phyloP scores from a whole-genome alignment of 2,797 vertebrate genomes.

The Tympanoctomys barrerae region DNA sequence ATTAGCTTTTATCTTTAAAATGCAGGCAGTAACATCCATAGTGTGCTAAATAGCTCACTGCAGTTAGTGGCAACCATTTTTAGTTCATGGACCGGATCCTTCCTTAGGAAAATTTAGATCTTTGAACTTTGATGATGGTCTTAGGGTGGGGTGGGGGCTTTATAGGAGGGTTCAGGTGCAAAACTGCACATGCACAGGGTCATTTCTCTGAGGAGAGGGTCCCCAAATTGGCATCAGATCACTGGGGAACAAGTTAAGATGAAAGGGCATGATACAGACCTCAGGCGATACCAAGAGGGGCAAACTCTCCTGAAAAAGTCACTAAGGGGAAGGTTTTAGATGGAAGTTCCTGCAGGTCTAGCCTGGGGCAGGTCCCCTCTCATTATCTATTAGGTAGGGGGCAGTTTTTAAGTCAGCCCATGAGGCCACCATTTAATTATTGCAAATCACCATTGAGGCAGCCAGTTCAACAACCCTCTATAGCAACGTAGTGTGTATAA shows the following conservation, averaged over 20 bases:
- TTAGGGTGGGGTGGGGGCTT: neutral
- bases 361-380: neutral
- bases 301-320: neutral
- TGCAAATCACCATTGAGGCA: neutral
- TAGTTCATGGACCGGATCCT: neutral
- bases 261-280: neutral
- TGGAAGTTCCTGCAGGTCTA: neutral
- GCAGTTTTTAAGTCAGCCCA: neutral
- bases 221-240: neutral
- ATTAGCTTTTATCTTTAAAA: conserved; percentile 14
- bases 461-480: neutral
- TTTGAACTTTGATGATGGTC: neutral
- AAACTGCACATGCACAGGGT: neutral
- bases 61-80: neutral
- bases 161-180: neutral
- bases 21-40: neutral
- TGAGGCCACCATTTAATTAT: neutral
- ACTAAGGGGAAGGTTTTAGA: neutral
- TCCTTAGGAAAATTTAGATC: neutral
- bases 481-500: neutral
- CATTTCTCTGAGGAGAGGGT: neutral
- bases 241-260: neutral
- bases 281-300: accelerated
- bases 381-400: neutral
- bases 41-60: neutral